Conservation (phyloP, 2,797 vertebrate genomes). For the Alca torda region DNA sequence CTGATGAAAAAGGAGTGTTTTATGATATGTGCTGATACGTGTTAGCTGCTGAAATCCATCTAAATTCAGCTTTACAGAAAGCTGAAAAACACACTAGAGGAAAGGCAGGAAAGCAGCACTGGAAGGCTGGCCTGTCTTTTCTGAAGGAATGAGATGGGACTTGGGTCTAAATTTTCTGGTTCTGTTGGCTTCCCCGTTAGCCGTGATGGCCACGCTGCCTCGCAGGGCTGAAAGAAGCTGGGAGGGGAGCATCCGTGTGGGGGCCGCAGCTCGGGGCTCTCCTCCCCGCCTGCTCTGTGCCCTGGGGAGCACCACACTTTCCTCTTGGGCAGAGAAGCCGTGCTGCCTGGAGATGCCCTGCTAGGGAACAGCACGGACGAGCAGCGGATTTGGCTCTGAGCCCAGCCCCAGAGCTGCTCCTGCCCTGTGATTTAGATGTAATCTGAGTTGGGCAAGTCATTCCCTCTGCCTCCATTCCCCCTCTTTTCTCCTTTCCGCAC, state of each 20-base stretch:
- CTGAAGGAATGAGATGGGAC: background rate
- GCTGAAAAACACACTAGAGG: background rate
- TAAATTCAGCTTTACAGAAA: background rate
- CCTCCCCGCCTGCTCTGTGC: accelerated
- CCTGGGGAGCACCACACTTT: background rate
- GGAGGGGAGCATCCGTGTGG: background rate
- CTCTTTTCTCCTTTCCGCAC: background rate
- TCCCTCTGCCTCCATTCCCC: background rate
- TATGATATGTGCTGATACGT: background rate
- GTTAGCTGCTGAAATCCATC: background rate
- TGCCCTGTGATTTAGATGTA: constrained; percentile 12
- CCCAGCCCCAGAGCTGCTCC: background rate
- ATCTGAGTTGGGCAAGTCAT: constrained; percentile 11
- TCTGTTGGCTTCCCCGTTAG: background rate
- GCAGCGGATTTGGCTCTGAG: background rate
- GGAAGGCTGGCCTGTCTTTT: background rate
- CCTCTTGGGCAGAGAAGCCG: background rate
- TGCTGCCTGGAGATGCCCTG: background rate
- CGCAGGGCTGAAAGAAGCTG: background rate
- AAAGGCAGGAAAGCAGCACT: background rate
- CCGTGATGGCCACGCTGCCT: accelerated
- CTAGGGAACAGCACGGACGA: background rate
- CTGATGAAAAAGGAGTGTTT: background rate
- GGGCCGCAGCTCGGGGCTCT: background rate
- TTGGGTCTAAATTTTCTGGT: background rate